phyloP scores from a whole-genome alignment of 2,797 vertebrate genomes.

The Potorous gilbertii region DNA sequence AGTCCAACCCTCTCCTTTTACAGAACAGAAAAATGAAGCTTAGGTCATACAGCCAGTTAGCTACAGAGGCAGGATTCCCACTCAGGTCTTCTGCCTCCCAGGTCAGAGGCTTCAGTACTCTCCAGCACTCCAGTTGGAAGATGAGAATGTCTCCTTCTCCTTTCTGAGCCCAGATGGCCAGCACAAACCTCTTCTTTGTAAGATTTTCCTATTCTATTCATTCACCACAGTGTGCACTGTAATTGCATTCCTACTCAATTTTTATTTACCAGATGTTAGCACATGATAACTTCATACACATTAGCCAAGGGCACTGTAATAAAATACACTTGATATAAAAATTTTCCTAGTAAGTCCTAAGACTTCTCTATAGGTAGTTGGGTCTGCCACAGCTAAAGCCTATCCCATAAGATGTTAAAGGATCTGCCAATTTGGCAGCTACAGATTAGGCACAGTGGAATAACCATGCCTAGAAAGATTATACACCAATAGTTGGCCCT shows the following conservation, averaged over 20 bases:
- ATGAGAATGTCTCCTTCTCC: not conserved
- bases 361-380: not conserved
- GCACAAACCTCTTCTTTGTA: not conserved
- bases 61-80: not conserved
- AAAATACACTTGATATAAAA: not conserved
- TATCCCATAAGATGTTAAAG: not conserved
- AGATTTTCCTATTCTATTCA: not conserved
- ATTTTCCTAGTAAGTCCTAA: not conserved
- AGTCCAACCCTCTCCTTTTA: not conserved
- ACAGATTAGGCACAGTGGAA: not conserved
- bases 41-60: not conserved
- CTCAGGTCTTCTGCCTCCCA: not conserved
- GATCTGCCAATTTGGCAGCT: not conserved
- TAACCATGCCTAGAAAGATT: not conserved
- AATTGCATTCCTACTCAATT: not conserved
- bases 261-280: not conserved
- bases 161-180: not conserved
- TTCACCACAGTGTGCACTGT: not conserved
- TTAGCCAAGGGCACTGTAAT: not conserved
- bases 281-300: not conserved
- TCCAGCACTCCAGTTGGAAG: not conserved
- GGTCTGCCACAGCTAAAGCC: not conserved
- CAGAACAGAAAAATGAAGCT: not conserved
- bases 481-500: not conserved
- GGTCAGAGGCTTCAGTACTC: not conserved